phyloP scores from a whole-genome alignment of 2,888 invertebrate genomes.

The Rhingia rostrata region DNA sequence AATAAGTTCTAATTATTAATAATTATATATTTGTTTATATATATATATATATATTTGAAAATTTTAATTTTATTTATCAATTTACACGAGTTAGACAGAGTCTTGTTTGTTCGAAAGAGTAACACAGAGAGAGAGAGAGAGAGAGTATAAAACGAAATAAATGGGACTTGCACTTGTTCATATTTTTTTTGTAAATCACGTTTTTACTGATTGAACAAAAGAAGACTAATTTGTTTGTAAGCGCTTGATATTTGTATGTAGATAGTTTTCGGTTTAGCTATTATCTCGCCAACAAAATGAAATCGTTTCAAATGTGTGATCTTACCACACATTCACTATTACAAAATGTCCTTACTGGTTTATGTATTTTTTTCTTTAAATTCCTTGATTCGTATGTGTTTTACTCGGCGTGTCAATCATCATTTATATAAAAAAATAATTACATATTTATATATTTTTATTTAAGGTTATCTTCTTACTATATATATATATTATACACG shows the following conservation, averaged over 20 bases:
- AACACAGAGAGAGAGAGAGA: constrained; percentile 30
- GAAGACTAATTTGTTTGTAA: background rate
- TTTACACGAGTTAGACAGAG: constrained; percentile 55
- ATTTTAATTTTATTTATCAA: constrained; percentile 35
- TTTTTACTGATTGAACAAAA: no score
- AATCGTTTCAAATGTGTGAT: constrained; percentile 53
- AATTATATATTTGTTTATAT: constrained; percentile 48
- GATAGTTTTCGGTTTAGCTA: constrained; percentile 69
- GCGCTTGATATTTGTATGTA: constrained; percentile 26
- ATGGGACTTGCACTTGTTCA: background rate
- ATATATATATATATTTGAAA: background rate
- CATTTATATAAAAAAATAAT: constrained; percentile 72
- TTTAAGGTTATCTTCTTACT: constrained; percentile 15
- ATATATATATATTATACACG: constrained; percentile 31
- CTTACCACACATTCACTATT: constrained; percentile 58
- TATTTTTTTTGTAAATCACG: no score
- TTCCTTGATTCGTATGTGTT: constrained; percentile 48
- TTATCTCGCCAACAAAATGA: constrained; percentile 47
- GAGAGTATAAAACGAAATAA: constrained; percentile 12
- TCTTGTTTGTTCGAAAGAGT: constrained; percentile 39
- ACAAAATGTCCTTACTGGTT: constrained; percentile 23
- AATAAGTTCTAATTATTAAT: constrained; percentile 58
- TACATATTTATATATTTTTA: constrained; percentile 60
- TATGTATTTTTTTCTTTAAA: constrained; percentile 24
- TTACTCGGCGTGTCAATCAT: constrained; percentile 42